Evolutionary conservation across 37 sponge, comb jelly and placozoan genomes (phyloP), one percentile per base, ranked within the genome.

Genomic region (Geodia barretti): DNA sequence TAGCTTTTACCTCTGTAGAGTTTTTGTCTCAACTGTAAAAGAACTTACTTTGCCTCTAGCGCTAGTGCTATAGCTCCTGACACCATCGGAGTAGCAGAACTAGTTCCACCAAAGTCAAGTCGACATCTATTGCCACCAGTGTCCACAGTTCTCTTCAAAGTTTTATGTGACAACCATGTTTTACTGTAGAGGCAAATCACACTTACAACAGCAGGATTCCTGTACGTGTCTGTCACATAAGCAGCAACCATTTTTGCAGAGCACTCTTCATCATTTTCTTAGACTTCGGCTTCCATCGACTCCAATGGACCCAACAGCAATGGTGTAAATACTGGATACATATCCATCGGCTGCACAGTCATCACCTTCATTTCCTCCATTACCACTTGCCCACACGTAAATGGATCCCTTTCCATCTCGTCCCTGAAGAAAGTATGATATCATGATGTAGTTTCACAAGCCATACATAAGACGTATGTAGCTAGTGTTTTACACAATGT

Each of bases 261-360:
- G 62, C 98, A 97, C 32, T 84, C 62, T 67, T 97, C 98, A 79
- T 88, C 78, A 83, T 95, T 95, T 86, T 86, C 86, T 19, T 95
- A n/a, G 88, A 1, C 93, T 92, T 66, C 81, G 83, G 11, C 28
- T 68, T 21, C 91, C 95, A 21, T 26, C 17, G 59, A 93, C 84
- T 24, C 86, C 68, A n/a, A 76, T 93, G 9, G 98, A 74, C 0
- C 95, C 90, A 31, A 97, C 83, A 24, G 89, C 84, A 24, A 97
- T 81, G 28, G 98, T 95, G 85, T 93, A 97, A 67, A 92, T 90
- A 41, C 84, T 82, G 73, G 83, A 84, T 4, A 84, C 86, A 66
- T 95, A 97, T 34, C 98, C 98, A 82, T 97, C 98, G 47, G 92
- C 92, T 60, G 88, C 92, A 74, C 98, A 97, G 30, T 82, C 84